A percentile compares a stretch with the other conserved stretches of the same genome.
Conservation (phyloP, 1,140 invertebrate species). For the Zaprionus lachaisei region DNA sequence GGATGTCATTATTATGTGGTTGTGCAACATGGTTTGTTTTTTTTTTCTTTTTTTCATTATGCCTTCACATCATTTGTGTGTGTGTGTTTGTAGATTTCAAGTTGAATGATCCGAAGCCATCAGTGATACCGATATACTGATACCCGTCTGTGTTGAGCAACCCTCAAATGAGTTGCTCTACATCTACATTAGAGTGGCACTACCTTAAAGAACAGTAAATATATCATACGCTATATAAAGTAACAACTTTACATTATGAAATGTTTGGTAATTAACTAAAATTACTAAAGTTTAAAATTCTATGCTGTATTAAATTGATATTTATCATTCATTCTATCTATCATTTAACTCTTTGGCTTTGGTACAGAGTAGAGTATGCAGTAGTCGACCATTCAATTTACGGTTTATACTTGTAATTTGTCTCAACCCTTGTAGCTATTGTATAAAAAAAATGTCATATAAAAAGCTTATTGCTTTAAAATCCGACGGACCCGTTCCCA, state of each 20-base stretch:
- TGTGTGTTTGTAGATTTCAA: conserved; percentile 37
- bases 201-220: no score
- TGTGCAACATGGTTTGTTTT: conserved; percentile 60
- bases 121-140: conserved; percentile 52
- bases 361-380: conserved; percentile 6
- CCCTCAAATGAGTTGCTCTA: conserved; percentile 50
- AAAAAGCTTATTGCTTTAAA: conserved; percentile 50
- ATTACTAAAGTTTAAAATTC: no score
- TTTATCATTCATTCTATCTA: no score
- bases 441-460: conserved; percentile 28
- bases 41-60: conserved; percentile 64
- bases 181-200: not conserved
- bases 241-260: no score
- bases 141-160: conserved; percentile 31
- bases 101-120: conserved; percentile 46
- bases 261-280: no score
- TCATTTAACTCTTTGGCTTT: not conserved
- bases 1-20: conserved; percentile 81
- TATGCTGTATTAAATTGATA: no score
- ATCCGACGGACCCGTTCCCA: conserved; percentile 12
- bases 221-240: no score
- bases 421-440: conserved; percentile 30
- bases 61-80: conserved; percentile 30
- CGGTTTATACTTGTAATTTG: not conserved
- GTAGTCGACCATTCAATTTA: not conserved